Evolutionary conservation across 2,797 vertebrate genomes (phyloP), one percentile per base, ranked within the genome.

Genomic region (Hypotaenidia philippensis): DNA sequence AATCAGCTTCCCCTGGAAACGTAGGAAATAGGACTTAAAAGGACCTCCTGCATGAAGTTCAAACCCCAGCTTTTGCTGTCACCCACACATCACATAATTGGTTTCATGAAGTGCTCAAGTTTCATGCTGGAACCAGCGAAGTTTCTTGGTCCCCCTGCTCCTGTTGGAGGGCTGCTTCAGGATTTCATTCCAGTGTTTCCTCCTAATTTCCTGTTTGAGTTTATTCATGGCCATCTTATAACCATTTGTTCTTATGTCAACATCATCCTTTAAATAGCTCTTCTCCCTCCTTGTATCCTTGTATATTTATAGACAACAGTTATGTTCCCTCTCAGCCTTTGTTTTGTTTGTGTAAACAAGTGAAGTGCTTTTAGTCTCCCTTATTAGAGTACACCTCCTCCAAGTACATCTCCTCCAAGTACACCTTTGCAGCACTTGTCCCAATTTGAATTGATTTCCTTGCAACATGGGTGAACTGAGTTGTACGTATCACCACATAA

Each of bases 21-120:
- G 8, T 83, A 89, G 81, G 83, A 96, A 96, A 84, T 90, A 89
- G 44, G 83, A 90, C 93, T 96, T 92, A 87, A 83, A 96, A 94
- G 53, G 66, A 52, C 36, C 81, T 92, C 81, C 64, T 71, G 68
- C 81, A 77, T 61, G 44, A 92, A 87, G 57, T 92, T 90, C 78
- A 92, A 60, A 77, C 36, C 40, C 40, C 36, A 90, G 71, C 13
- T 93, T 93, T 80, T 95, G 49, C 92, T 93, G 93, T 94, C 86
- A 96, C 34, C 71, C 29, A 9, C 81, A 45, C 5, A 1, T 90
- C 56, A 60, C 13, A 8, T 83, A 95, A 90, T n/a, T 85, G 40
- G 31, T 92, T 95, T 92, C 81, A 87, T 85, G 68, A 96, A 83
- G 60, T 36, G 26, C 80, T 95, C 90, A 82, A 47, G 49, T 93